Evolutionary conservation across 2,797 vertebrate species (phyloP).

Genomic region (Pantherophis alleghaniensis): DNA sequence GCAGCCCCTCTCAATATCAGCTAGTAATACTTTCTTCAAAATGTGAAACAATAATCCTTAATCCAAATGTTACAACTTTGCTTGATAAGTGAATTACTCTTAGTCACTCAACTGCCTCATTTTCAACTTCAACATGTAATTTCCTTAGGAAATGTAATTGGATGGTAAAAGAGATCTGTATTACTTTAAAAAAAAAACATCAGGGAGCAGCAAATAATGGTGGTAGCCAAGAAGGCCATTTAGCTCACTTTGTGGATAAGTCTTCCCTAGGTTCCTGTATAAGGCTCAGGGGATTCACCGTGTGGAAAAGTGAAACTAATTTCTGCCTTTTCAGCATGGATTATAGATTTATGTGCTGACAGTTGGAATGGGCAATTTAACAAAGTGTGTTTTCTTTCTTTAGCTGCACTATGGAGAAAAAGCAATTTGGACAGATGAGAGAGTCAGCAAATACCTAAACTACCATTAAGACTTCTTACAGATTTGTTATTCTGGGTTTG

Average conservation of each 20-base stretch:
- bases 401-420: background rate
- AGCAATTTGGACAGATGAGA: background rate
- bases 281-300: background rate
- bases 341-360: background rate
- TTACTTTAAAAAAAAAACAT: background rate
- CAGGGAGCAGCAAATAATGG: background rate
- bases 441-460: background rate
- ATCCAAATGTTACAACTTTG: background rate
- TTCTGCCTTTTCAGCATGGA: background rate
- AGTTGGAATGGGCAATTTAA: background rate
- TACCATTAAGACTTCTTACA: background rate
- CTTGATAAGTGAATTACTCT: background rate
- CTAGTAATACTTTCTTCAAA: background rate
- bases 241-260: background rate
- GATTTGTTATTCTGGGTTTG: background rate
- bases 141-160: background rate
- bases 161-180: background rate
- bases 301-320: background rate
- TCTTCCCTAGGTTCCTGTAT: background rate
- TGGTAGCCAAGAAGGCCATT: background rate
- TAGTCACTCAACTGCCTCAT: background rate
- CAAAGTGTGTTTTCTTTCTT: background rate
- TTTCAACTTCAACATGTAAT: background rate
- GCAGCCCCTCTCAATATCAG: background rate
- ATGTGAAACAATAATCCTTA: background rate